A percentile compares a stretch with the other conserved stretches of the same genome.
These are phyloP conservation scores for Mactra quadrangularis DNA, from an alignment of 1,140 invertebrate species.

Conservation along the genomic window DNA sequence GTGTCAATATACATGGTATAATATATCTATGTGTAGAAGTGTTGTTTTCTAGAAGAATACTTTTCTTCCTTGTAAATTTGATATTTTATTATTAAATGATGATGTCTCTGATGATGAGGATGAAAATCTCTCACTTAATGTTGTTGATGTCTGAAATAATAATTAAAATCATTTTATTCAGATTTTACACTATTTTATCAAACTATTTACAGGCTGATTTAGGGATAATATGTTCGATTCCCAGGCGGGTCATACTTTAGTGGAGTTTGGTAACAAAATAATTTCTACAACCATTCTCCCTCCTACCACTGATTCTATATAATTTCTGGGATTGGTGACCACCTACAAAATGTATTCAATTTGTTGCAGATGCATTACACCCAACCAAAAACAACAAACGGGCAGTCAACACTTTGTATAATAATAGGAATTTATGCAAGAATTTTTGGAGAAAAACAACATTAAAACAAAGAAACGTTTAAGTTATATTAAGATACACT, in stretches of 20 bases:
- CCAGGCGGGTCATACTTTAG: too few relatives aligned
- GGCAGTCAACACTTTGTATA: background rate
- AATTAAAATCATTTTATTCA: background rate
- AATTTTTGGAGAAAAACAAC: too few relatives aligned
- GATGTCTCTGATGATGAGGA: background rate
- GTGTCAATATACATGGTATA: too few relatives aligned
- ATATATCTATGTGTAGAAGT: too few relatives aligned
- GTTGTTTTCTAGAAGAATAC: constrained; percentile 45
- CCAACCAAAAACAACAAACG: background rate
- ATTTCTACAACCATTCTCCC: too few relatives aligned
- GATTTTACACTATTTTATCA: background rate
- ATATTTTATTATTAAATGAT: background rate
- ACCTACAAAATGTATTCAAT: background rate
- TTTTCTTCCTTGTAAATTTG: constrained; percentile 33
- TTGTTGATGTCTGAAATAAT: constrained; percentile 41
- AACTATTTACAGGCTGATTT: background rate
- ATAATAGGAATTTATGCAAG: background rate
- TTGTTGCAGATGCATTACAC: background rate
- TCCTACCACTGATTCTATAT: background rate
- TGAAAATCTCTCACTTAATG: constrained; percentile 46
- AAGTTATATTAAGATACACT: too few relatives aligned
- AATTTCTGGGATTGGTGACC: background rate
- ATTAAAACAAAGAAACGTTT: too few relatives aligned
- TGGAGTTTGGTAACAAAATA: too few relatives aligned
- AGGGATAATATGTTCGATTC: too few relatives aligned